Evolutionary conservation across 2,888 invertebrate genomes (phyloP), one percentile per base, ranked within the genome.

Genomic region (Galerucella nymphaeae): DNA sequence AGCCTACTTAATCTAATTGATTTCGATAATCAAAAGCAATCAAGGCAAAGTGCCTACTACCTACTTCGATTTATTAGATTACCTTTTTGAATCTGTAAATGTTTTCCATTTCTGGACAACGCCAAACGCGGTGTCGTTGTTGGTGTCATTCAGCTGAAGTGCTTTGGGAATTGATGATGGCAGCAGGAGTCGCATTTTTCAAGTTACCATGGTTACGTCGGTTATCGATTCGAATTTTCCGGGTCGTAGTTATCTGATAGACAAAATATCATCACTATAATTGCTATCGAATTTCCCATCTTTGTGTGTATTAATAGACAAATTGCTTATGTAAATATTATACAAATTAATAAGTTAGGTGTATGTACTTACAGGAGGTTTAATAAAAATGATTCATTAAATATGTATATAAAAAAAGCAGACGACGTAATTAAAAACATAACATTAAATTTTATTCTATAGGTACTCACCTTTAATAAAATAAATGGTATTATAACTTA

Each of bases 51-150:
- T 61, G 61, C 61, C 58, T 78, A 38, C 30, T 38, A 62, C 38
- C 63, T 78, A 76, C 69, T 72, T 66, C 69, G 75, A 75, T 75
- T 75, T 70, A 76, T 66, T 62, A 73, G 76, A 72, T 84, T 85
- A 86, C 86, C 86, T 86, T 86, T 85, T 85, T 86, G 79, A 86
- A 83, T 75, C 84, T 84, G 83, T 82, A 85, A 84, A 86, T 84
- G 84, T 82, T 85, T 84, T 86, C 85, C 86, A 86, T 86, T 84
- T 85, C 79, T 83, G 82, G 81, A 82, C 82, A 84, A 83, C 82
- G 82, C 61, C 61, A 61, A 82, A 82, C 63, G 58, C 62, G 69
- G 45, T 70, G 63, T 81, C 80, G 78, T 79, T 80, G 84, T 82
- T 84, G 84, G 83, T 85, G 85, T 84, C 83, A 79, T 79, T 77